Base-by-base conservation (phyloP, 2,797 vertebrate species). In the Danionella dracula region DNA sequence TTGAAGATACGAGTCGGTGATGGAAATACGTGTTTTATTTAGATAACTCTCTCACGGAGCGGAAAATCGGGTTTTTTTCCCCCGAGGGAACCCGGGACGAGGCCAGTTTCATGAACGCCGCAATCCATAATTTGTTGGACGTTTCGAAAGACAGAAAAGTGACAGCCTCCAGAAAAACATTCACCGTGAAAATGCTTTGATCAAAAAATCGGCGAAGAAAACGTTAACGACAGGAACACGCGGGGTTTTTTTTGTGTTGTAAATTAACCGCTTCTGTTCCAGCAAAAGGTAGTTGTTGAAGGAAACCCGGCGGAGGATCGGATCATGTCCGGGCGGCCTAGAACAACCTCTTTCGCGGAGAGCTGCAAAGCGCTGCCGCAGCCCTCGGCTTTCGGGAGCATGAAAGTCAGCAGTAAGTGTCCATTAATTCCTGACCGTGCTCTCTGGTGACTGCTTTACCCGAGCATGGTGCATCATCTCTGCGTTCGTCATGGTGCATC, bases 351-450 rank as follows among this genome's bases (percentile, higher is more conserved):
- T 83, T 98, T 99, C 87, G 96, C 96, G 49, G 96, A 99, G 85
- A 97, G 94, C 95, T 97, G 95, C 92, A 99, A 99, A 81, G 94
- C 95, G 42, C 94, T 95, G 88, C 93, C 94, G 91, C 96, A 96
- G 89, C 96, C 96, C 66, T 97, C 96, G 37, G 92, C 95, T 34
- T 97, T 99, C 82, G 96, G 96, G 87, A 98, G 93, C 92, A 95
- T 98, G 95, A 99, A 97, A 99, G 96, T 99, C 90, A 98, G 96
- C 96, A 91, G 96, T 98, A 89, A 98, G 96, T 97, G 93, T 56
- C 9, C 9, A 27, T 20, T 17, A 15, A 16, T 20, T 29, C 21
- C 11, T 48, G 40, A 19, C 40, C 15, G n/a, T 29, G 53, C 27
- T 32, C 42, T 19, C 17, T 21, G 61, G 16, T 8, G 31, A 7